phyloP scores from a whole-genome alignment of 2,888 invertebrate genomes.

The Trissolcus brochymenae region DNA sequence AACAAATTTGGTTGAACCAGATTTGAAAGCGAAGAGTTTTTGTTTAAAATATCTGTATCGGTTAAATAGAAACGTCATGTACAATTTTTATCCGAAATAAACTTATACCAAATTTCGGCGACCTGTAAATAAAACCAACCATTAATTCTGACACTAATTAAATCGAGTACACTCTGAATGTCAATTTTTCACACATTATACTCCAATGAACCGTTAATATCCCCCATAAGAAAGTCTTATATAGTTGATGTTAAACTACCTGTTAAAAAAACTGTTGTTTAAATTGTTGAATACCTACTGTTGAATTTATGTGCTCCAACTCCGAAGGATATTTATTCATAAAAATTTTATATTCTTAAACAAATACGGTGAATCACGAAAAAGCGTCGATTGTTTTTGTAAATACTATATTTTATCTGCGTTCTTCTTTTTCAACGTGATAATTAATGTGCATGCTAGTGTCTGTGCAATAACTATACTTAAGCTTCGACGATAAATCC shows the following conservation, averaged over 20 bases:
- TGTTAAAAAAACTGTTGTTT: slow-evolving; percentile 36
- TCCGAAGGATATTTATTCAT: slow-evolving; percentile 34
- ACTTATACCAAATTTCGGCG: too few relatives aligned
- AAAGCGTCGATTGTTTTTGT: slow-evolving; percentile 36
- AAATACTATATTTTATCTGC: slow-evolving; percentile 40
- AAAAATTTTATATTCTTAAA: not conserved
- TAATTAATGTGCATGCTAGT: slow-evolving; percentile 23
- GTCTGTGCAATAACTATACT: slow-evolving; percentile 34
- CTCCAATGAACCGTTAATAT: slow-evolving; percentile 1
- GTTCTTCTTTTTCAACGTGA: slow-evolving; percentile 16
- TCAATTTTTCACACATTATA: slow-evolving; percentile 18
- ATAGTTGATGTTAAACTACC: slow-evolving; percentile 45
- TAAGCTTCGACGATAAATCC: slow-evolving; percentile 34
- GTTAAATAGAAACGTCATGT: too few relatives aligned
- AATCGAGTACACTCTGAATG: slow-evolving; percentile 6
- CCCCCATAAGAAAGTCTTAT: slow-evolving; percentile 23
- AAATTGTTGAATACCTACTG: slow-evolving; percentile 47
- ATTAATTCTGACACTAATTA: too few relatives aligned
- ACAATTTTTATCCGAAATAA: too few relatives aligned
- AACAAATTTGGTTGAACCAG: too few relatives aligned
- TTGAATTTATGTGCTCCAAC: slow-evolving; percentile 40
- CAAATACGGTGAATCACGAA: not conserved
- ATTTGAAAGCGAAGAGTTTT: too few relatives aligned
- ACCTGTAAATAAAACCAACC: too few relatives aligned
- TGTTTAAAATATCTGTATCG: too few relatives aligned